Conservation (phyloP, 2,797 vertebrate species). For the Neomorphus geoffroyi region DNA sequence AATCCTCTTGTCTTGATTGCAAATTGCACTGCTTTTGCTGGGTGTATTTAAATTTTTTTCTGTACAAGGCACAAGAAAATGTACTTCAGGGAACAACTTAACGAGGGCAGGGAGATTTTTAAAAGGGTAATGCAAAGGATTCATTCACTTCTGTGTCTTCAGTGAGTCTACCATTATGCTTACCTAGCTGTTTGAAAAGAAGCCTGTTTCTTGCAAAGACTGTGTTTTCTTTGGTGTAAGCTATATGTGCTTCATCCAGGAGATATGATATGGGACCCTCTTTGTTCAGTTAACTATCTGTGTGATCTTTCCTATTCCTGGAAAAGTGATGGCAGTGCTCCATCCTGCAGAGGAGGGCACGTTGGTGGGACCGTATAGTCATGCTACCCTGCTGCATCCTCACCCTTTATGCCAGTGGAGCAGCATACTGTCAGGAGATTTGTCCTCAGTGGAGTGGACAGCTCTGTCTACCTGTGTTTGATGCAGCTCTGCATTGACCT, state of each 20-base stretch:
- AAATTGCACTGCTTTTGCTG: neutral
- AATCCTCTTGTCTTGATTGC: neutral
- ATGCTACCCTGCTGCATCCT: neutral
- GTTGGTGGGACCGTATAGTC: rapidly evolving
- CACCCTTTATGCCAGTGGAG: neutral
- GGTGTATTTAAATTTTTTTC: neutral
- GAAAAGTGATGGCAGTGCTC: neutral
- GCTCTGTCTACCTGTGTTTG: neutral
- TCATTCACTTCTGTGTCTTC: neutral
- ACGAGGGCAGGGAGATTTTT: neutral
- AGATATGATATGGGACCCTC: neutral
- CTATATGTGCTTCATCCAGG: neutral
- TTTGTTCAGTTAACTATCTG: neutral
- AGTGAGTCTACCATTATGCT: neutral
- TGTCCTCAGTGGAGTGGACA: neutral
- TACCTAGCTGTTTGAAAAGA: neutral
- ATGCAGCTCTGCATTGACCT: neutral
- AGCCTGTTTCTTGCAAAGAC: neutral
- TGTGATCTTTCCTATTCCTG: neutral
- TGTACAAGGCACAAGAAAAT: neutral
- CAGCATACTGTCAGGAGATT: neutral
- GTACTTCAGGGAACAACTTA: neutral
- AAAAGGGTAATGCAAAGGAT: neutral
- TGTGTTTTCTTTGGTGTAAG: neutral
- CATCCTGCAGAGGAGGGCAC: neutral